phyloP scores from a whole-genome alignment of 2,113 vertebrate species.

The Hydrolagus affinis region DNA sequence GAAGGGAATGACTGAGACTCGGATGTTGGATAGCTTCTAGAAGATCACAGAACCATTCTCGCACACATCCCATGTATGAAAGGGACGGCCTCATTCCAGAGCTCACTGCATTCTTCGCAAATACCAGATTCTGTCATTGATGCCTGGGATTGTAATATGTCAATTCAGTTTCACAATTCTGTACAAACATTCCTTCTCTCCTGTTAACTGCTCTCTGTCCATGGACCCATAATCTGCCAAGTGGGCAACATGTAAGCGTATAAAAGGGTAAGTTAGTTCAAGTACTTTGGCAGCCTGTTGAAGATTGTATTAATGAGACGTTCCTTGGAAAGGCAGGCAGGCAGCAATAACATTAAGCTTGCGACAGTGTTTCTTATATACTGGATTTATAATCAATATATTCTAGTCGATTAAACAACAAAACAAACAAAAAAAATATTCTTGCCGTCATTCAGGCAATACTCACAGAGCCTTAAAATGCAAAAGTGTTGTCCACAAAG shows the following conservation, averaged over 20 bases:
- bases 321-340: slow-evolving; percentile 30
- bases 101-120: slow-evolving; percentile 25
- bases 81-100: slow-evolving; percentile 14
- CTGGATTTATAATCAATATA: slow-evolving; percentile 31
- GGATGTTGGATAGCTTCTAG: slow-evolving; percentile 22
- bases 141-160: slow-evolving; percentile 14
- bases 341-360: slow-evolving; percentile 30
- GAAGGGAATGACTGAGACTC: slow-evolving; percentile 31
- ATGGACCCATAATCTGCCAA: slow-evolving; percentile 25
- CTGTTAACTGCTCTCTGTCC: slow-evolving; percentile 19
- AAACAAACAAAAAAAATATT: slow-evolving; percentile 27
- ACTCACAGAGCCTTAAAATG: slow-evolving; percentile 32
- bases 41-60: slow-evolving; percentile 16
- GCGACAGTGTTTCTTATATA: slow-evolving; percentile 28
- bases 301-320: slow-evolving; percentile 30
- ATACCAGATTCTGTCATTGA: neutral
- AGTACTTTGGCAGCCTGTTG: slow-evolving; percentile 32
- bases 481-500: slow-evolving; percentile 31
- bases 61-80: neutral
- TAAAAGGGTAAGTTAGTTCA: slow-evolving; percentile 31
- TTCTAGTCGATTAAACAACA: slow-evolving; percentile 23
- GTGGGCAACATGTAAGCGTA: slow-evolving; percentile 27
- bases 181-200: slow-evolving; percentile 31
- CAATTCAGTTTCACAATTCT: slow-evolving; percentile 26
- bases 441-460: slow-evolving; percentile 29